Evolutionary conservation across 2,113 vertebrate species (phyloP).

Genomic region (Calyptomena viridis): DNA sequence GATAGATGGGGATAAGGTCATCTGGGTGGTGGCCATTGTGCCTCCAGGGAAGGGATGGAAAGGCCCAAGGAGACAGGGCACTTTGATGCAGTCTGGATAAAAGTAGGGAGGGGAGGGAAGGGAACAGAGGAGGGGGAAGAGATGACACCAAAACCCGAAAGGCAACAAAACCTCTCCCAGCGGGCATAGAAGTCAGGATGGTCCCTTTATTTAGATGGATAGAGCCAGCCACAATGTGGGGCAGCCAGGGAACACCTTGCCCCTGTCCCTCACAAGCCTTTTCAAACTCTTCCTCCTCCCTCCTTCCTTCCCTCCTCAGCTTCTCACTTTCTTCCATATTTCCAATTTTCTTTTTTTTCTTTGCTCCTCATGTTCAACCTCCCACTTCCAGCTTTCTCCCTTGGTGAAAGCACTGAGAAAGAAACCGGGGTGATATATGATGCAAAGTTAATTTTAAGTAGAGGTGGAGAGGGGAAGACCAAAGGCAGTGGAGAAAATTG

Average conservation of each 20-base stretch:
- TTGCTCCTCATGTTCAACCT: background rate
- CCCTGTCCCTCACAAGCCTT: background rate
- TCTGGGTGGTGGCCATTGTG: conserved; percentile 46
- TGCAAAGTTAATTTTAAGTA: background rate
- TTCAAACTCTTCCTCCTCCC: background rate
- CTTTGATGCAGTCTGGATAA: conserved; percentile 23
- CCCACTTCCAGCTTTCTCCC: background rate
- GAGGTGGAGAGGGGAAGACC: background rate
- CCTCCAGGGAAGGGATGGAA: background rate
- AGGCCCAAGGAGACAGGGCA: background rate
- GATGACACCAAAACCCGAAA: background rate
- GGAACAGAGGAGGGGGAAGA: background rate
- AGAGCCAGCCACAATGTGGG: background rate
- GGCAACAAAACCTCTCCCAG: conserved; percentile 18
- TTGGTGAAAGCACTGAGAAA: background rate
- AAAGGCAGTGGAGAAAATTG: background rate
- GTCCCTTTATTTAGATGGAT: conserved; percentile 79
- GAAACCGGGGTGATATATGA: background rate
- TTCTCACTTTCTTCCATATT: background rate
- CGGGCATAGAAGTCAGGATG: conserved; percentile 73
- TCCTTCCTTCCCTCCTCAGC: background rate
- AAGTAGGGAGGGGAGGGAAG: background rate
- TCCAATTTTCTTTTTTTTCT: background rate
- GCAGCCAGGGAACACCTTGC: background rate
- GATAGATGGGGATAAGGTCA: conserved; percentile 73